Base-by-base conservation (phyloP, 2,797 vertebrate genomes). In the Premnoplex brunnescens region DNA sequence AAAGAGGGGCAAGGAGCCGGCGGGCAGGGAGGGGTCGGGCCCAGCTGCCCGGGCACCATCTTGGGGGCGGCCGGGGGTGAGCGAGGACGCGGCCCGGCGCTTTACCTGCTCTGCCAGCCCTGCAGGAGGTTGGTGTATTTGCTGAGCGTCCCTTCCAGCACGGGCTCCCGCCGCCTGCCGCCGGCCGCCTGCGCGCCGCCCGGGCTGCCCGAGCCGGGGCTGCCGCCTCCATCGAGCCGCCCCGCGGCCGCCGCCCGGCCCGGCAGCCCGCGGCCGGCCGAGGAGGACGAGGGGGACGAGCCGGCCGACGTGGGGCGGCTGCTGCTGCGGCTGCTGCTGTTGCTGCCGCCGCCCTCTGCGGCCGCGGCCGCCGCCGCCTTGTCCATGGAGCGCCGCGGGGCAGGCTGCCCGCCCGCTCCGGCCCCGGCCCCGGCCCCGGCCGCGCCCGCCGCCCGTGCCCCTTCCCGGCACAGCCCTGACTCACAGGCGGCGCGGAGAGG, bases 41-140 rank as follows among this genome's bases (percentile, higher is more conserved):
- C 74, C 39, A n/a, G 58, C 39, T 10, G 49, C 89, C 93, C 87
- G 60, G 87, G 63, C 91, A 96, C 95, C 91, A 95, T 96, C 86
- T 96, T 96, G 86, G 79, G 95, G 93, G 86, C 58, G 63, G 71
- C 62, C 13, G 43, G 79, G 86, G 92, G 51, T 14, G 55, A 82
- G 46, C 8, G 71, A 75, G 55, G 69, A 68, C 77, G 69, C 77
- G 51, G 64, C 59, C 34, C 62, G 49, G 66, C 69, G 36, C 67
- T 84, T 97, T 98, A 99, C 99, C 99, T 99, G 99, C 99, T 99
- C 97, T 99, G 99, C 99, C 99, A 99, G 96, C 99, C 99, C 96
- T 99, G 99, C 77, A 99, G 97, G 89, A 99, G 98, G 98, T 99
- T 99, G 95, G 99, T 99, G 98, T 99, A 99, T 98, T 99, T 99